Base-by-base conservation (phyloP, 64 coral and sea anemone genomes). In the Trachythela sp. region DNA sequence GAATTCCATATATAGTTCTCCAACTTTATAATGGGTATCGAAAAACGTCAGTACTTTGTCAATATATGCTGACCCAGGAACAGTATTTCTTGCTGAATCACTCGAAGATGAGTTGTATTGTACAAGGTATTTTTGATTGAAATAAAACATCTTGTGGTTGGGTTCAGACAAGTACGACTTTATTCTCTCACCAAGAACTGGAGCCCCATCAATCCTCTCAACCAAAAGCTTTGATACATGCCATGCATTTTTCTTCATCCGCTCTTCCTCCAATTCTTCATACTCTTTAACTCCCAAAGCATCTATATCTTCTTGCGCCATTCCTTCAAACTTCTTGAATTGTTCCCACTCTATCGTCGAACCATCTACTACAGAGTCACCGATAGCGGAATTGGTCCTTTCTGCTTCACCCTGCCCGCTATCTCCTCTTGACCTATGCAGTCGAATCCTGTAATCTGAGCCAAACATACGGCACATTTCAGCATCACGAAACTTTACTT, bases 41-140 rank as follows among this genome's bases (percentile, higher is more conserved):
- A 51, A 71, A 24, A 83, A 80, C 1, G 2, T 89, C 64, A 89
- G 0, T 32, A 89, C 77, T 67, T 89, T 89, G 20, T 5, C 43
- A 35, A 89, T 49, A 40, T 89, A 89, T 52, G 88, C 70, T 9
- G 88, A 0, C 41, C 88, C 88, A 24, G 60, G 88, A 75, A 83
- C 70, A 18, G 88, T 30, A 40, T 89, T 22, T 13, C 68, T 89
- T 0, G 88, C n/a, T 77, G 70, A 36, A 29, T 39, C 38, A 36
- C 54, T 89, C 77, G 88, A 77, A 48, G 88, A 54, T 7, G 70
- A 83, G 43, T 89, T 54, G 48, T 43, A 89, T 2, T 89, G 27
- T 0, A 49, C 2, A 18, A 89, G 2, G 77, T 89, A 89, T 52
- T 35, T 38, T 36, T 22, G 39, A 49, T 89, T 88, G 32, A 77